A percentile compares a stretch with the other conserved stretches of the same genome.
Conservation (phyloP, 64 coral and sea anemone species). For the Platygyra sinensis region DNA sequence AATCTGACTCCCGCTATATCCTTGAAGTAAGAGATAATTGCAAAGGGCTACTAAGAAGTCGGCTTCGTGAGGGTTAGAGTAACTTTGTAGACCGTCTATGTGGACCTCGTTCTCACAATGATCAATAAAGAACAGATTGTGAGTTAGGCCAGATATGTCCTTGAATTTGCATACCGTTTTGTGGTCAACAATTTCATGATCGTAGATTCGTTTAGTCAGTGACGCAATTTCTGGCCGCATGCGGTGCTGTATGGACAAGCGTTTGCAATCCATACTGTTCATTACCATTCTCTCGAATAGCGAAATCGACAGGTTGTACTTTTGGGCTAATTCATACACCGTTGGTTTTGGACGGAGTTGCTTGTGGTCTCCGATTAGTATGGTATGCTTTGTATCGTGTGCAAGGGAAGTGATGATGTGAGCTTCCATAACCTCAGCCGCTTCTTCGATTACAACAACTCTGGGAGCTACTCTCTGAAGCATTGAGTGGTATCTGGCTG, state of each 20-base stretch:
- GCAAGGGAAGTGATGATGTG: constrained; percentile 84
- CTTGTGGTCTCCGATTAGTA: constrained; percentile 90
- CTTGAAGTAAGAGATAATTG: constrained; percentile 76
- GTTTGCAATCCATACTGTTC: constrained; percentile 78
- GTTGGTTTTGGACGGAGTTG: constrained; percentile 82
- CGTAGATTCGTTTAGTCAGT: constrained; percentile 75
- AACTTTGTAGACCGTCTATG: constrained; percentile 61
- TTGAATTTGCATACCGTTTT: constrained; percentile 58
- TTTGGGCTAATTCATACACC: constrained; percentile 71
- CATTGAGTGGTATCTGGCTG: constrained; percentile 66
- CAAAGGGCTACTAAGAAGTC: constrained; percentile 75
- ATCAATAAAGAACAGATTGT: constrained; percentile 83
- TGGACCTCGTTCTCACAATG: constrained; percentile 44
- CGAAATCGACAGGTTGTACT: constrained; percentile 85
- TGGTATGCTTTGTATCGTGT: constrained; percentile 57
- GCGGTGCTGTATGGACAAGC: constrained; percentile 75
- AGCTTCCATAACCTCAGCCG: constrained; percentile 88
- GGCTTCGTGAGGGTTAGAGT: constrained; percentile 84
- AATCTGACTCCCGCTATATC: constrained; percentile 54
- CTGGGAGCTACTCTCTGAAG: constrained; percentile 72
- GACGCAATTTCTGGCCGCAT: constrained; percentile 79
- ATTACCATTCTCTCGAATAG: constrained; percentile 90
- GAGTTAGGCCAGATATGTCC: constrained; percentile 54
- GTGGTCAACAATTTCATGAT: constrained; percentile 76
- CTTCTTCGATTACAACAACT: constrained; percentile 84